These are phyloP conservation scores for Byasa hedistus DNA, from an alignment of 2,888 invertebrate genomes.

Conservation along the genomic window DNA sequence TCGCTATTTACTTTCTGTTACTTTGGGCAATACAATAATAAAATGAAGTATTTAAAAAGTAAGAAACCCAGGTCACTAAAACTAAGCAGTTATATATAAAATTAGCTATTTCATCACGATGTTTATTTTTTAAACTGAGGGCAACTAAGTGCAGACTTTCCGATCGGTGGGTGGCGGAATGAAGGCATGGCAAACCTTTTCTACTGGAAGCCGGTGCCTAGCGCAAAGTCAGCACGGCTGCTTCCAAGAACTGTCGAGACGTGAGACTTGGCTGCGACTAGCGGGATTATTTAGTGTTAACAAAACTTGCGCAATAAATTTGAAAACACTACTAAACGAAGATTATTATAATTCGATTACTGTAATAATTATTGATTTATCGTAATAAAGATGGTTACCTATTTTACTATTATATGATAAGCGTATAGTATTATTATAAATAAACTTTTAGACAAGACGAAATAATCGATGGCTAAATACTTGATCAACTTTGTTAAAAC, in stretches of 20 bases:
- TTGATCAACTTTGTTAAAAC: no score
- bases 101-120: not conserved
- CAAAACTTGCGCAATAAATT: constrained; percentile 39
- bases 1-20: no score
- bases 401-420: no score
- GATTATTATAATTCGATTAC: not conserved
- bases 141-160: constrained; percentile 35
- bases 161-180: constrained; percentile 45
- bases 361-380: not conserved
- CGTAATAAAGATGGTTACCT: no score
- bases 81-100: not conserved
- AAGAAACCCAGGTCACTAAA: no score
- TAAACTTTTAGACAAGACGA: no score
- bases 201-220: constrained; percentile 32
- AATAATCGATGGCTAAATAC: no score
- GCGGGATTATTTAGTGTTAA: constrained; percentile 34
- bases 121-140: constrained; percentile 12
- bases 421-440: no score
- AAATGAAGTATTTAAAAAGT: no score
- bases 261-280: constrained; percentile 43
- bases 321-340: constrained; percentile 1
- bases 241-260: constrained; percentile 54
- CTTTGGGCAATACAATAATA: no score
- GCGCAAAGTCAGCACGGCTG: constrained; percentile 46
- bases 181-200: constrained; percentile 37